Evolutionary conservation across 1,140 invertebrate species (phyloP), one percentile per base, ranked within the genome.

Genomic region (Hermetia illucens): DNA sequence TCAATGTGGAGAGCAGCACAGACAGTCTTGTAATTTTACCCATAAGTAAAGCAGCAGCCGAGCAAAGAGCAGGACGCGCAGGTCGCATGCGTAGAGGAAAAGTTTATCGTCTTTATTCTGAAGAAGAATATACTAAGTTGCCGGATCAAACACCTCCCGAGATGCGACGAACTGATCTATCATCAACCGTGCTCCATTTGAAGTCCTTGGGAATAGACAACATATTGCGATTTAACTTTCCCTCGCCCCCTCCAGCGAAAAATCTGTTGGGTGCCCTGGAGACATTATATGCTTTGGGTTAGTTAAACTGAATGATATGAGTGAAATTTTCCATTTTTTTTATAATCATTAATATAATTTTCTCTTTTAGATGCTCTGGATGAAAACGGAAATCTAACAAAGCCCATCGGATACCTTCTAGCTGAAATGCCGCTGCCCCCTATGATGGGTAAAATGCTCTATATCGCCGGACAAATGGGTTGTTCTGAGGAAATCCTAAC

Each of bases 141-240:
- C 60, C 72, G 1, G 56, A 65, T 0, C 67, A 72, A 15, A 83
- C 82, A 0, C 77, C 86, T 4, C 92, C 94, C 0, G 93, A 98
- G 68, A 93, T 98, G 73, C 84, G 89, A 46, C 60, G 96, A 18
- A 82, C 77, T 33, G 88, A 94, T 53, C 63, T 98, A 33, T 79
- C 86, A 6, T 71, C 75, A 2, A 79, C 85, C 3, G 71, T 98
- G 30, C 59, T 99, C 2, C 90, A 94, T 56, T 55, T 99, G 6
- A 97, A 98, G 68, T 90, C 93, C 3, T 60, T 99, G 0, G 94
- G 94, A 1, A 91, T 99, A 36, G 75, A 85, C 40, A 98, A 98
- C 57, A 70, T 89, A 20, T 52, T 87, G 6, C 47, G 81, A 45
- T 90, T 91, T 52, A 75, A 81, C 49, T 88, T 90, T 55, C 82